These are phyloP conservation scores for Hydrochoerus hydrochaeris DNA, from an alignment of 2,113 vertebrate genomes.

Conservation along the genomic window DNA sequence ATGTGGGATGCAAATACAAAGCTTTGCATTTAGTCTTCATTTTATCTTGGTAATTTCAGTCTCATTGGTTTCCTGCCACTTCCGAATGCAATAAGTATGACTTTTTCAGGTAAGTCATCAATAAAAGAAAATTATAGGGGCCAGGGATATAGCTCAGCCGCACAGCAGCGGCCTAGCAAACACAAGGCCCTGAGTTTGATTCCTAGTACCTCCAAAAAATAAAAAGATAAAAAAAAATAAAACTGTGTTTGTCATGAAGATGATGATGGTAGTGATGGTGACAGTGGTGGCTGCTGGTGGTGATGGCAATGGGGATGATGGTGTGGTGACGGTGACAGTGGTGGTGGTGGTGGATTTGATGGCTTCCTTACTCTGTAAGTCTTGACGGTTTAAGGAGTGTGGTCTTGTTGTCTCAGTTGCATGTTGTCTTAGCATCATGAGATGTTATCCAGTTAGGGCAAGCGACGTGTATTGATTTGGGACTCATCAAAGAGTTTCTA, in stretches of 20 bases:
- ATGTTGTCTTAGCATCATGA: neutral
- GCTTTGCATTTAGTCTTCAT: neutral
- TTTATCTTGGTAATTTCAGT: neutral
- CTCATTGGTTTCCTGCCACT: neutral
- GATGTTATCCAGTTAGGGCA: slow-evolving; percentile 3
- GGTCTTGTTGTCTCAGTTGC: neutral
- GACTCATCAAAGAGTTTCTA: neutral
- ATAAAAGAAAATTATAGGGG: neutral
- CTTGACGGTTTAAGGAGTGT: neutral
- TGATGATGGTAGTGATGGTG: neutral
- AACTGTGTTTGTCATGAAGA: neutral
- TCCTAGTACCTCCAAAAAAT: no score
- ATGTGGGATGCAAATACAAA: neutral
- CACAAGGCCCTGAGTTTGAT: no score
- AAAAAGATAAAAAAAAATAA: neutral
- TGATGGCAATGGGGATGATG: neutral
- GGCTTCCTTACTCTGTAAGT: neutral
- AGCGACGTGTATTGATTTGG: slow-evolving; percentile 14
- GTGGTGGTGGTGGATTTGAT: neutral
- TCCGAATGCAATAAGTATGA: neutral
- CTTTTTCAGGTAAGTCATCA: neutral
- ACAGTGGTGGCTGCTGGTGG: rapidly evolving
- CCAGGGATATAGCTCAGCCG: no score
- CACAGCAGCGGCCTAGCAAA: no score
- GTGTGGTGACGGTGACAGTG: neutral